These are phyloP conservation scores for Acrocyrtus sp. DNA, from an alignment of 2,888 invertebrate genomes.

Conservation along the genomic window DNA sequence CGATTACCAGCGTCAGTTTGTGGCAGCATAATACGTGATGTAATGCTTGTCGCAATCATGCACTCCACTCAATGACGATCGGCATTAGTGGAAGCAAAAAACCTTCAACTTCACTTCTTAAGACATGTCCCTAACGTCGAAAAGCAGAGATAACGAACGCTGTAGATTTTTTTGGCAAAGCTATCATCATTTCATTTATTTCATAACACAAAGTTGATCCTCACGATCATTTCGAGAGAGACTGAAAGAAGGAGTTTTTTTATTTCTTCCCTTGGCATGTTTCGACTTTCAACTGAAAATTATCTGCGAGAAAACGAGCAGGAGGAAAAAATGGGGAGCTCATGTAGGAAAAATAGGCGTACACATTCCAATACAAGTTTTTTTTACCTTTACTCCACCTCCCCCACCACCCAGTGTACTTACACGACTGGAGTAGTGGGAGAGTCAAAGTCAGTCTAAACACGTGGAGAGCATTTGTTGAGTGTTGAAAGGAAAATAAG, in stretches of 20 bases:
- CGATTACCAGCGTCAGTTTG: too few relatives aligned
- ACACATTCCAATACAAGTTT: conserved; percentile 2
- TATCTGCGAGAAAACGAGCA: conserved; percentile 2
- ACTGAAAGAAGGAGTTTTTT: conserved; percentile 16
- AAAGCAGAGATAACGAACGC: too few relatives aligned
- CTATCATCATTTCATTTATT: conserved; percentile 15
- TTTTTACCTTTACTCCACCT: too few relatives aligned
- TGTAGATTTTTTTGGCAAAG: conserved; percentile 27
- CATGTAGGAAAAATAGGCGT: conserved; percentile 5
- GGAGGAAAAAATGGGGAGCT: background rate
- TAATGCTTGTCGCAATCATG: too few relatives aligned
- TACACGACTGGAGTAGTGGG: too few relatives aligned
- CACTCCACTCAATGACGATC: too few relatives aligned
- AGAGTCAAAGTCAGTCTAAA: conserved; percentile 12
- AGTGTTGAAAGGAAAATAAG: conserved; percentile 18
- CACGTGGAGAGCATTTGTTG: conserved; percentile 46
- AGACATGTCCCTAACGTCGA: too few relatives aligned
- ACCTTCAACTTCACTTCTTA: too few relatives aligned
- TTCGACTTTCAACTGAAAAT: background rate
- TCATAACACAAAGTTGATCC: background rate
- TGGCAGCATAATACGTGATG: too few relatives aligned
- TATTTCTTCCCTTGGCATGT: background rate
- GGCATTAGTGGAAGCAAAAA: too few relatives aligned
- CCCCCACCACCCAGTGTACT: too few relatives aligned
- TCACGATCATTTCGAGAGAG: conserved; percentile 8